Evolutionary conservation across 2,888 invertebrate species (phyloP), one percentile per base, ranked within the genome.

Genomic region (Ochropleura leucogaster): DNA sequence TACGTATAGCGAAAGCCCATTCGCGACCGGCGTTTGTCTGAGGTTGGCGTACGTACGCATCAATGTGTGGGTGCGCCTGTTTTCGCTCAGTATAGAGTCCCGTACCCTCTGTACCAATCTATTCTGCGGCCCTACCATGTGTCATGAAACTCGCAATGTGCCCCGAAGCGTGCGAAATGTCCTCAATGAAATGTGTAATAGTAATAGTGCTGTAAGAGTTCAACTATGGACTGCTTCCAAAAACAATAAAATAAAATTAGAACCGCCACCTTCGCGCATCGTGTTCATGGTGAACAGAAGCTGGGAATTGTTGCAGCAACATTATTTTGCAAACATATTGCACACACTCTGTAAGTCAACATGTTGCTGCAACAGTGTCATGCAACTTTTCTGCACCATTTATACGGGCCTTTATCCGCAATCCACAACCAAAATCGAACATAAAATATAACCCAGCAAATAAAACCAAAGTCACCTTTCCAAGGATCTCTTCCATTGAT

Each of bases 401-500:
- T 49, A 44, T 10, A n/a, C 6, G 16, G 49, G 42, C 14, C 7
- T 47, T 44, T 63, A 55, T 14, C 69, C 84, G 88, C 92, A 92
- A 93, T 93, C 90, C 94, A 93, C 87, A 91, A 90, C 90, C 91
- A 92, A 94, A 94, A 91, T 86, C 87, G 73, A 89, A 90, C 85
- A 87, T 81, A 89, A 89, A 86, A 83, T 82, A 77, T 84, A 78
- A 89, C 86, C 85, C 90, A 90, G 93, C 92, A 97, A 97, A 97
- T 94, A 96, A 96, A 96, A 94, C 94, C 93, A 89, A 95, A 96
- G 90, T 96, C 97, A 96, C 96, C 96, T 96, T 94, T 93, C 97
- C 97, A 97, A 77, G 97, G 97, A 91, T 97, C 97, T 91, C 95
- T 95, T 89, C 97, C 96, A 89, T 94, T 94, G 87, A 94, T 93